phyloP scores from a whole-genome alignment of 2,888 invertebrate species.

The Bellardia bayeri region DNA sequence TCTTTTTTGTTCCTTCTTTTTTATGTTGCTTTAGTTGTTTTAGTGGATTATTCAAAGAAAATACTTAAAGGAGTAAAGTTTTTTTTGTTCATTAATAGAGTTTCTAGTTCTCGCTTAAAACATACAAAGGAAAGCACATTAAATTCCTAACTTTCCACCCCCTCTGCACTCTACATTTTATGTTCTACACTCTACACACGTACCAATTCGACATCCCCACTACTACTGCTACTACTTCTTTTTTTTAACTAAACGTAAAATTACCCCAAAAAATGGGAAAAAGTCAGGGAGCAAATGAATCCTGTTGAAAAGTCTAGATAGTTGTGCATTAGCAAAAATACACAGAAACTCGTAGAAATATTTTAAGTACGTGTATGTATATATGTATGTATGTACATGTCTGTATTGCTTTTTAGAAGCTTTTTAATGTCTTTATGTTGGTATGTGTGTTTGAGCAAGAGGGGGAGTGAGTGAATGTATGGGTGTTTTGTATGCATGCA shows the following conservation, averaged over 20 bases:
- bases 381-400: no score
- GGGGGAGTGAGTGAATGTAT: neutral
- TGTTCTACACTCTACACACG: neutral
- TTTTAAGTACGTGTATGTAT: slow-evolving; percentile 16
- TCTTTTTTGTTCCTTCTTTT: slow-evolving; percentile 12
- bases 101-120: slow-evolving; percentile 50
- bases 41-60: slow-evolving; percentile 70
- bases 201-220: neutral
- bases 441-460: neutral
- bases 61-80: slow-evolving; percentile 65
- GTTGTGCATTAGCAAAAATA: slow-evolving; percentile 62
- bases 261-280: slow-evolving; percentile 38
- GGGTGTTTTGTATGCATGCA: slow-evolving; percentile 47
- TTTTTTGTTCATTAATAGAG: slow-evolving; percentile 71
- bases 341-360: neutral
- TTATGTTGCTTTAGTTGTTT: slow-evolving; percentile 54
- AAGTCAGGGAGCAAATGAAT: slow-evolving; percentile 60
- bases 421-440: slow-evolving; percentile 62
- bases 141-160: slow-evolving; percentile 61
- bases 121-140: slow-evolving; percentile 60
- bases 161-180: neutral
- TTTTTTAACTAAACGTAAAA: slow-evolving; percentile 43
- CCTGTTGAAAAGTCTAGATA: slow-evolving; percentile 65
- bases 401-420: slow-evolving; percentile 61
- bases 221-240: neutral